Conservation (phyloP, 2,888 invertebrate species). For the Polyommatus iphigenia region DNA sequence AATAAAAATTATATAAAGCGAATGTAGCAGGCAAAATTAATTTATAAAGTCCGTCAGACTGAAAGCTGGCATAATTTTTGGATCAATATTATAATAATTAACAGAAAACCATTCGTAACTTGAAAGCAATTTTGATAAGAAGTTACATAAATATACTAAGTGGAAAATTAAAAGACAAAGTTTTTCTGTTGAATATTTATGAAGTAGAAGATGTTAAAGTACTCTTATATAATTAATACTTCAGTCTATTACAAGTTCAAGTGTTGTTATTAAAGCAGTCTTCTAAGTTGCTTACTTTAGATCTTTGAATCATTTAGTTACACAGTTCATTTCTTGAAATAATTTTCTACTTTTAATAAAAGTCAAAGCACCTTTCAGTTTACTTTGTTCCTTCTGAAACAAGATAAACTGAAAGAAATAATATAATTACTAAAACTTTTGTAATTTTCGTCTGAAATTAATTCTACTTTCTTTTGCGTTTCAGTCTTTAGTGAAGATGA, state of each 20-base stretch:
- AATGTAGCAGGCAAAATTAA: background rate
- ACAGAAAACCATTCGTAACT: conserved; percentile 34
- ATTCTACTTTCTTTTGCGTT: conserved; percentile 40
- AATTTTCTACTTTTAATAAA: background rate
- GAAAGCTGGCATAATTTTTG: background rate
- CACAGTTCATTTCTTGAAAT: background rate
- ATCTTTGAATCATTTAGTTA: background rate
- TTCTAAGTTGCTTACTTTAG: background rate
- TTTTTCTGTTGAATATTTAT: conserved; percentile 67
- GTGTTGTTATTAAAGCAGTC: conserved; percentile 2
- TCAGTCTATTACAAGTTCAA: conserved; percentile 32
- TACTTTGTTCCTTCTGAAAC: no score
- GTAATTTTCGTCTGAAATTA: background rate
- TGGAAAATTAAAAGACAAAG: conserved; percentile 52
- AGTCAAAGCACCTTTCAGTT: background rate
- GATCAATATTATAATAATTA: background rate
- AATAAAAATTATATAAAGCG: no score
- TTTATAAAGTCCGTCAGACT: background rate
- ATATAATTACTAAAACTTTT: background rate
- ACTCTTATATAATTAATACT: conserved; percentile 51
- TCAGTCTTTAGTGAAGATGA: conserved; percentile 93
- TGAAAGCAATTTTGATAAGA: conserved; percentile 40
- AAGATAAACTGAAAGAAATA: no score
- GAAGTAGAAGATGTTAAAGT: conserved; percentile 59
- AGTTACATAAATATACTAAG: conserved; percentile 44